A percentile compares a stretch with the other conserved stretches of the same genome.
Conservation (phyloP, 2,888 invertebrate species). For the Eurois occulta region DNA sequence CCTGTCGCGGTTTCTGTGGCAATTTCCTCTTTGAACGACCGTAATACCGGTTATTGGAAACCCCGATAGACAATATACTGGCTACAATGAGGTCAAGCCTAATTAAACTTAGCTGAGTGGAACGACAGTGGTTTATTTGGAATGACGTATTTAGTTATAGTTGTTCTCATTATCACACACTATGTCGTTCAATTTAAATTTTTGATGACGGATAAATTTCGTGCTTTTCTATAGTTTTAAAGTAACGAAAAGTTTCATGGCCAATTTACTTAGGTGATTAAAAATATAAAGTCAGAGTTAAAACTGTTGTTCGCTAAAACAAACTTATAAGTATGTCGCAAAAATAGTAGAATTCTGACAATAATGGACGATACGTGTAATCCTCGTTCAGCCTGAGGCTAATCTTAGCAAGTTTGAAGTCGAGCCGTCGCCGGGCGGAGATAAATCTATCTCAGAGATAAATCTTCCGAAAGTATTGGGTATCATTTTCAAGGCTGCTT, state of each 20-base stretch:
- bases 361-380: slow-evolving; percentile 49
- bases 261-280: too few species aligned
- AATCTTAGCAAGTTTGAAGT: slow-evolving; percentile 33
- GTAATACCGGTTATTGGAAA: background rate
- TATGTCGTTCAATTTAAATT: background rate
- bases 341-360: background rate
- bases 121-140: background rate
- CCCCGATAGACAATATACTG: background rate
- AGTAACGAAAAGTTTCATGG: background rate
- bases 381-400: slow-evolving; percentile 15
- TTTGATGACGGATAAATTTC: background rate
- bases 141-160: too few species aligned
- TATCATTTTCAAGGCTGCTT: slow-evolving; percentile 28
- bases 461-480: slow-evolving; percentile 33
- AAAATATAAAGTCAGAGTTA: background rate
- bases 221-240: too few species aligned
- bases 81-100: slow-evolving; percentile 13
- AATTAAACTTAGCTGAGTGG: background rate
- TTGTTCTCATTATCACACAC: background rate
- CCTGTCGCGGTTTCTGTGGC: background rate
- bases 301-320: background rate
- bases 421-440: slow-evolving; percentile 4
- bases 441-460: slow-evolving; percentile 33
- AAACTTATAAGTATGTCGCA: background rate
- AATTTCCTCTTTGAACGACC: slow-evolving; percentile 1